A percentile compares a stretch with the other conserved stretches of the same genome.
phyloP scores from a whole-genome alignment of 1,140 invertebrate genomes.

The Callitettix versicolor region DNA sequence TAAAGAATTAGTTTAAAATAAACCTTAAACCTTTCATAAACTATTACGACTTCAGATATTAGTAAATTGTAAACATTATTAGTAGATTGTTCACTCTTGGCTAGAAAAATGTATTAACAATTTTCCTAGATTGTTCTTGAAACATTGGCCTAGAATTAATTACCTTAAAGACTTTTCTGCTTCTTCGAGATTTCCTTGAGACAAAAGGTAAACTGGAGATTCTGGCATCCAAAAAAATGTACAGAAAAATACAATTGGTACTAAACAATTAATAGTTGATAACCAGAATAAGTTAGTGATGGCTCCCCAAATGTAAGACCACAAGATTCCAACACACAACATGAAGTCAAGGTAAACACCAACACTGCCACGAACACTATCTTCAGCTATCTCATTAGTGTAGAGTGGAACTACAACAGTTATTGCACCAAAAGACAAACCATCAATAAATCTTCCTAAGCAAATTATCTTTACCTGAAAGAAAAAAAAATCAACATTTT shows the following conservation, averaged over 20 bases:
- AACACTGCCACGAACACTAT: slow-evolving; percentile 43
- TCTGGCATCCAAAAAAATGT: slow-evolving; percentile 39
- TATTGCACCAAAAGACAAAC: slow-evolving; percentile 48
- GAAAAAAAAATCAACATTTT: no score
- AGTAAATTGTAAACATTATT: no score
- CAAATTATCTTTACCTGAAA: slow-evolving; percentile 31
- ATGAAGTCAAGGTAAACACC: slow-evolving; percentile 45
- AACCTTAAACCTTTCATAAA: no score
- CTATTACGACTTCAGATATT: no score
- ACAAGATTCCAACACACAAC: slow-evolving; percentile 44
- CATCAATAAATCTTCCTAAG: slow-evolving; percentile 50
- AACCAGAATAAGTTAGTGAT: slow-evolving; percentile 32
- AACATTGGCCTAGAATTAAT: no score
- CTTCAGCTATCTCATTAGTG: slow-evolving; percentile 33
- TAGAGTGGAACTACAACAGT: slow-evolving; percentile 50
- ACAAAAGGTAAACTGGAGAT: slow-evolving; percentile 31
- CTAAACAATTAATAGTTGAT: slow-evolving; percentile 29
- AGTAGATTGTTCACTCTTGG: no score
- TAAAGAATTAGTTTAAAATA: no score
- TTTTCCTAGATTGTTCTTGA: no score
- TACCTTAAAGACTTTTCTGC: slow-evolving; percentile 29
- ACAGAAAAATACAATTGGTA: slow-evolving; percentile 38
- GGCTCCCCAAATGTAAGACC: slow-evolving; percentile 41
- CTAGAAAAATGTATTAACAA: no score
- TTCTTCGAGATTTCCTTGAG: slow-evolving; percentile 20